A percentile compares a stretch with the other conserved stretches of the same genome.
phyloP scores from a whole-genome alignment of 2,888 invertebrate genomes.

The Bellardia bayeri region DNA sequence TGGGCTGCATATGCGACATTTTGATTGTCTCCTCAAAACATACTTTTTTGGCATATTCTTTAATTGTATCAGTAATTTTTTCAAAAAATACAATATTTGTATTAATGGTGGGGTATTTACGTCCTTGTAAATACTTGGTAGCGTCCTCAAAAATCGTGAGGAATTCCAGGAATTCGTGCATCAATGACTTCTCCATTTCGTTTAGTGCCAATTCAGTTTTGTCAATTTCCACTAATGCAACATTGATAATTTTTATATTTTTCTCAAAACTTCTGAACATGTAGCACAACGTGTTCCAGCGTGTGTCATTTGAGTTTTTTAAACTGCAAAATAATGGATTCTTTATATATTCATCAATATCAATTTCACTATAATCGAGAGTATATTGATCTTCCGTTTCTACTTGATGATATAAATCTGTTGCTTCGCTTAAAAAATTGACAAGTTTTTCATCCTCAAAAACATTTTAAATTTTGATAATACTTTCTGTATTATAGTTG shows the following conservation, averaged over 20 bases:
- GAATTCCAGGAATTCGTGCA: conserved; percentile 12
- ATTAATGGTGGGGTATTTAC: conserved; percentile 24
- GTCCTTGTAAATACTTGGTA: conserved; percentile 21
- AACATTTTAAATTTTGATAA: conserved; percentile 22
- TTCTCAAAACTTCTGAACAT: conserved; percentile 28
- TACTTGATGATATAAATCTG: not conserved
- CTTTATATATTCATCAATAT: not conserved
- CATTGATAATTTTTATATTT: conserved; percentile 30
- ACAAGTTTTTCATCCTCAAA: conserved; percentile 3
- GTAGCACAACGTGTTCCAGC: not conserved
- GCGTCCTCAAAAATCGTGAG: conserved; percentile 24
- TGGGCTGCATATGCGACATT: not conserved
- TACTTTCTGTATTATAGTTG: not conserved
- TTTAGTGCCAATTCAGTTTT: not conserved
- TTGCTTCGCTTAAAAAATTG: conserved; percentile 2
- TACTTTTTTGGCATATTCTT: not conserved
- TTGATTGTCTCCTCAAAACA: conserved; percentile 6
- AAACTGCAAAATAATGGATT: not conserved
- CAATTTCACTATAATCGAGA: not conserved
- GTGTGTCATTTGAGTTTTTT: conserved; percentile 40
- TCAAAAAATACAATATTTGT: conserved; percentile 30
- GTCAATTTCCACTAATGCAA: conserved; percentile 23
- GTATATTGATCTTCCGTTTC: conserved; percentile 17
- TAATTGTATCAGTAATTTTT: not conserved
- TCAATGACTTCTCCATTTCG: conserved; percentile 4